Conservation (phyloP, 2,113 vertebrate genomes). For the Micronycteris hirsuta region DNA sequence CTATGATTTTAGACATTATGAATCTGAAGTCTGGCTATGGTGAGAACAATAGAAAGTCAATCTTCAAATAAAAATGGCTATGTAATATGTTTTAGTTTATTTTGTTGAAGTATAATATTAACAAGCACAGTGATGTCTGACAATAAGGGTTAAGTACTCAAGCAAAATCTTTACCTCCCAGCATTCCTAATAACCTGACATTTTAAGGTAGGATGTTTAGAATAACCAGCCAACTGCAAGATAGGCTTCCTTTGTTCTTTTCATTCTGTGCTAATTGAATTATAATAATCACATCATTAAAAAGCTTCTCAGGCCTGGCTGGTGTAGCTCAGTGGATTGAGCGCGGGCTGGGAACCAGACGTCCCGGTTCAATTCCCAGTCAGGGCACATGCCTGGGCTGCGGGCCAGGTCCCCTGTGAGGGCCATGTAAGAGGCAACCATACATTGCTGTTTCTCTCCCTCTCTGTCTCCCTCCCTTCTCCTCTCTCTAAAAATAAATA, state of each 20-base stretch:
- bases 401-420: no score
- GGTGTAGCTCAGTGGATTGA: no score
- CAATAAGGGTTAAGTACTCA: constrained; percentile 19
- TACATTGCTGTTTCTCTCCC: no score
- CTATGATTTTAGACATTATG: constrained; percentile 28
- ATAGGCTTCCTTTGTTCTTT: constrained; percentile 46
- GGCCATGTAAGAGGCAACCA: no score
- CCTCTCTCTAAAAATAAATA: no score
- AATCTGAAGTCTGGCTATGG: background rate
- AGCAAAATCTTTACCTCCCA: constrained; percentile 31
- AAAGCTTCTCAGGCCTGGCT: no score
- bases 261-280: constrained; percentile 39
- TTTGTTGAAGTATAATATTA: constrained; percentile 37
- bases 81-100: constrained; percentile 3
- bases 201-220: constrained; percentile 54
- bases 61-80: constrained; percentile 20
- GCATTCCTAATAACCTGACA: constrained; percentile 49
- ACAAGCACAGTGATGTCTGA: background rate
- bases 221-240: constrained; percentile 45
- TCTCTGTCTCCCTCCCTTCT: no score
- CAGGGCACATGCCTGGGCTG: no score
- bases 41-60: constrained; percentile 20
- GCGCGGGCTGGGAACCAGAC: no score
- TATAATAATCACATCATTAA: constrained; percentile 56
- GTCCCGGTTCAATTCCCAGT: no score